These are phyloP conservation scores for Pyrochroa serraticornis DNA, from an alignment of 2,888 invertebrate genomes.

Conservation along the genomic window DNA sequence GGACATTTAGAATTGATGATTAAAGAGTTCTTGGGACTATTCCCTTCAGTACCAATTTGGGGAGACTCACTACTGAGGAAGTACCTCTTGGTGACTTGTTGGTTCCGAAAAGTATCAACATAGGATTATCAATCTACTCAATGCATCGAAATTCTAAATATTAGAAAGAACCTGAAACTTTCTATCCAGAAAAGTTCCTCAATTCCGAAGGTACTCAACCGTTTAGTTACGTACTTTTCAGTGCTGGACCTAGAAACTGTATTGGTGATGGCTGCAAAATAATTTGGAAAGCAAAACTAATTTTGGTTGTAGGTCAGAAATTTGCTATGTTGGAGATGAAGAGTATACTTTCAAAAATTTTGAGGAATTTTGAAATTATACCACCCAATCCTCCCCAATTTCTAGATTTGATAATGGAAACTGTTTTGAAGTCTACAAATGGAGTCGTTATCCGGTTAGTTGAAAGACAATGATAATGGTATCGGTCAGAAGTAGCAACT, in stretches of 20 bases:
- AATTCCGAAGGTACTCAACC: slow-evolving; percentile 30
- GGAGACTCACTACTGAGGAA: slow-evolving; percentile 39
- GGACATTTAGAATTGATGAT: slow-evolving; percentile 50
- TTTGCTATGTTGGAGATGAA: slow-evolving; percentile 63
- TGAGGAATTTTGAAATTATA: slow-evolving; percentile 57
- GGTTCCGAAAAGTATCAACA: slow-evolving; percentile 45
- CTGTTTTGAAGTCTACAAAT: slow-evolving; percentile 59
- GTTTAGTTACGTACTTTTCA: slow-evolving; percentile 24
- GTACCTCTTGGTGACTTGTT: slow-evolving; percentile 34
- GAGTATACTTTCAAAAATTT: slow-evolving; percentile 59
- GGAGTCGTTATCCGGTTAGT: slow-evolving; percentile 55
- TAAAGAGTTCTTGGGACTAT: slow-evolving; percentile 48
- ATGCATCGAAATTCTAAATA: slow-evolving; percentile 47
- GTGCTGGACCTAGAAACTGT: slow-evolving; percentile 30
- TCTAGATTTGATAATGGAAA: slow-evolving; percentile 57
- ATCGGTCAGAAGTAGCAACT: too few relatives aligned
- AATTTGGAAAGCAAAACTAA: too few relatives aligned
- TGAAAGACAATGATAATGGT: too few relatives aligned
- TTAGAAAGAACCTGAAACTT: slow-evolving; percentile 41
- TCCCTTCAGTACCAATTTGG: slow-evolving; percentile 48
- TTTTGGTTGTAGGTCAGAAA: slow-evolving; percentile 54
- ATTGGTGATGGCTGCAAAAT: slow-evolving; percentile 26
- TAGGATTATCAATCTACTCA: slow-evolving; percentile 40
- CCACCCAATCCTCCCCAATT: slow-evolving; percentile 48
- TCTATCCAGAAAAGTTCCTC: slow-evolving; percentile 27